These are phyloP conservation scores for Drosophila pseudoananassae DNA, from an alignment of 1,140 invertebrate genomes.

Conservation along the genomic window DNA sequence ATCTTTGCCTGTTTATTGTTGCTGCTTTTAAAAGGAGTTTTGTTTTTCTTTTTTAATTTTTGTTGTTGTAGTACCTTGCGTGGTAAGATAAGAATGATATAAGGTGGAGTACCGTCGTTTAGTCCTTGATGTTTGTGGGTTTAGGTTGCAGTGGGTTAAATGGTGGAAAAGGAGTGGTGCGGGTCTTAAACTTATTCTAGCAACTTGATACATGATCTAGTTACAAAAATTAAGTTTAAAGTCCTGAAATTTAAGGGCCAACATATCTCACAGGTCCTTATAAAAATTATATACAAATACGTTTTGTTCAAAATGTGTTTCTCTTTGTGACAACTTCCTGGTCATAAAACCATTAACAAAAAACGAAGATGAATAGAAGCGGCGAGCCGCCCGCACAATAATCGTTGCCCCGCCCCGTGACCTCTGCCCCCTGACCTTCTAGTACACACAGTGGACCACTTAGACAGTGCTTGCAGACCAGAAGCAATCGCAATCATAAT, in stretches of 20 bases:
- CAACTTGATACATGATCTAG: no score
- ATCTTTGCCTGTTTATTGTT: slow-evolving; percentile 68
- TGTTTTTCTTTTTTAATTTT: neutral
- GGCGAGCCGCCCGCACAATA: slow-evolving; percentile 45
- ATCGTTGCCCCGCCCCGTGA: slow-evolving; percentile 11
- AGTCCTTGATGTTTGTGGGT: neutral
- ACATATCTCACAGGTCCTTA: neutral
- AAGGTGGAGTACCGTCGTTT: no score
- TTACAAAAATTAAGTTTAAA: neutral
- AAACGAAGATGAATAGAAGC: slow-evolving; percentile 32
- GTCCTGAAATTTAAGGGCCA: neutral
- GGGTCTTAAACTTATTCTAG: no score
- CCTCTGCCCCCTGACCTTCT: slow-evolving; percentile 24
- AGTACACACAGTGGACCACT: slow-evolving; percentile 70
- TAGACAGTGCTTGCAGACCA: slow-evolving; percentile 45
- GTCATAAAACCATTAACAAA: slow-evolving; percentile 52
- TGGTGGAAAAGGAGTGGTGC: neutral
- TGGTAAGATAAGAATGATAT: slow-evolving; percentile 13
- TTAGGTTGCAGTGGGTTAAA: neutral
- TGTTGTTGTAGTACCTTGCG: slow-evolving; percentile 7
- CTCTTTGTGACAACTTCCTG: slow-evolving; percentile 16
- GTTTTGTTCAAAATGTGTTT: slow-evolving; percentile 3
- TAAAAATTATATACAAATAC: neutral
- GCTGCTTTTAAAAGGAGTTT: slow-evolving; percentile 22
- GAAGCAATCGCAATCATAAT: slow-evolving; percentile 64